Evolutionary conservation across 2,888 invertebrate species (phyloP).

Genomic region (Iselma pallidipennis): DNA sequence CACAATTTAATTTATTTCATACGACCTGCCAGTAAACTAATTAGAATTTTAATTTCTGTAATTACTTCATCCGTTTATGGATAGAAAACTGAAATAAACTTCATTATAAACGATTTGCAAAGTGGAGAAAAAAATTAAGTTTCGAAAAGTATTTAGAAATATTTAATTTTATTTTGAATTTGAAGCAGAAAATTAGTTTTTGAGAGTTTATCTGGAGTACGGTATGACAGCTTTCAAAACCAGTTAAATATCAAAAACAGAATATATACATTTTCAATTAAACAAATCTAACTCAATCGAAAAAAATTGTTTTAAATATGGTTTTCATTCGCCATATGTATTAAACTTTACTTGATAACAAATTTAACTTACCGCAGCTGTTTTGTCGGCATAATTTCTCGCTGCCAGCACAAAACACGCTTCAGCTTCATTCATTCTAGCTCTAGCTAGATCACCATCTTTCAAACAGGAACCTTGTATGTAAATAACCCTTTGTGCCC

Average conservation of each 20-base stretch:
- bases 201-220: too few relatives aligned
- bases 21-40: background rate
- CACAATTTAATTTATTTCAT: background rate
- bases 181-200: too few relatives aligned
- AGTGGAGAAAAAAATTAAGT: too few relatives aligned
- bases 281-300: too few relatives aligned
- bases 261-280: too few relatives aligned
- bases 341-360: background rate
- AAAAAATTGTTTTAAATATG: too few relatives aligned
- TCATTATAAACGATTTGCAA: too few relatives aligned
- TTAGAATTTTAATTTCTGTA: conserved; percentile 3
- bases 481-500: conserved; percentile 97
- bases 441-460: conserved; percentile 92
- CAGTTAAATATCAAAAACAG: background rate
- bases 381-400: conserved; percentile 94
- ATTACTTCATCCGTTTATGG: background rate
- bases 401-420: conserved; percentile 97
- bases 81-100: too few relatives aligned
- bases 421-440: conserved; percentile 96
- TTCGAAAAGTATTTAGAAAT: too few relatives aligned
- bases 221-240: too few relatives aligned
- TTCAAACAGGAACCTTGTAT: conserved; percentile 96
- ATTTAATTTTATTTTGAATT: too few relatives aligned
- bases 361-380: conserved; percentile 75
- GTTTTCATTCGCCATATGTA: background rate